Evolutionary conservation across 2,797 vertebrate species (phyloP).

Genomic region (Acipenser transmontanus): DNA sequence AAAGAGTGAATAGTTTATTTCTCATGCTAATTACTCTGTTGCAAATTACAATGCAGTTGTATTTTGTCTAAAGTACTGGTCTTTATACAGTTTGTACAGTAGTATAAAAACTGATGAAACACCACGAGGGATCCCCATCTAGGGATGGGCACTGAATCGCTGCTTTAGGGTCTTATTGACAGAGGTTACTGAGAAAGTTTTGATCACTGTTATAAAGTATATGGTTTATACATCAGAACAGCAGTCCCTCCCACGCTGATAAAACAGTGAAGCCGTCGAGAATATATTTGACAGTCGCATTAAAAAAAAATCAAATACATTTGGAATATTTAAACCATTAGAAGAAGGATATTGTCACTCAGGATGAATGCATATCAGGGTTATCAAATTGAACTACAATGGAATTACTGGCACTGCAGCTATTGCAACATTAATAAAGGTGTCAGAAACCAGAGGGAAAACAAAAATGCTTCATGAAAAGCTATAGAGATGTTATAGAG

Average conservation of each 20-base stretch:
- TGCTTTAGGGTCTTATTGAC: no score
- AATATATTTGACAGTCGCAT: slow-evolving; percentile 30
- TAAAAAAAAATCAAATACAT: slow-evolving; percentile 60
- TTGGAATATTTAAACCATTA: slow-evolving; percentile 61
- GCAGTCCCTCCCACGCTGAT: slow-evolving; percentile 1
- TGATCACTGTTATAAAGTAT: slow-evolving; percentile 7
- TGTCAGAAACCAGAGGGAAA: slow-evolving; percentile 44
- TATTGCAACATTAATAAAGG: slow-evolving; percentile 67
- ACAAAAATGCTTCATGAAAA: slow-evolving; percentile 27
- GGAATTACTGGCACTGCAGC: slow-evolving; percentile 63
- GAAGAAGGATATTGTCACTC: slow-evolving; percentile 54
- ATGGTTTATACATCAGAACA: neutral
- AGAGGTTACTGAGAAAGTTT: neutral
- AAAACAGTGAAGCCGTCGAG: slow-evolving; percentile 18
- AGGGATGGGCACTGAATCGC: no score
- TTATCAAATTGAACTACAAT: slow-evolving; percentile 63
- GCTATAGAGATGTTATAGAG: slow-evolving; percentile 29
- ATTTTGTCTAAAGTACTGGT: no score
- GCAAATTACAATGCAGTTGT: no score
- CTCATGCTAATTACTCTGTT: no score
- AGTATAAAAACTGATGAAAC: no score
- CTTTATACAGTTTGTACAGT: no score
- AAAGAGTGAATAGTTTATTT: no score
- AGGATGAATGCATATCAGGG: slow-evolving; percentile 54
- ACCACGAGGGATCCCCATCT: no score